Percentiles rank a stretch among this genome's conserved stretches.
phyloP scores from a whole-genome alignment of 2,113 vertebrate species.

The Sylvietta virens region DNA sequence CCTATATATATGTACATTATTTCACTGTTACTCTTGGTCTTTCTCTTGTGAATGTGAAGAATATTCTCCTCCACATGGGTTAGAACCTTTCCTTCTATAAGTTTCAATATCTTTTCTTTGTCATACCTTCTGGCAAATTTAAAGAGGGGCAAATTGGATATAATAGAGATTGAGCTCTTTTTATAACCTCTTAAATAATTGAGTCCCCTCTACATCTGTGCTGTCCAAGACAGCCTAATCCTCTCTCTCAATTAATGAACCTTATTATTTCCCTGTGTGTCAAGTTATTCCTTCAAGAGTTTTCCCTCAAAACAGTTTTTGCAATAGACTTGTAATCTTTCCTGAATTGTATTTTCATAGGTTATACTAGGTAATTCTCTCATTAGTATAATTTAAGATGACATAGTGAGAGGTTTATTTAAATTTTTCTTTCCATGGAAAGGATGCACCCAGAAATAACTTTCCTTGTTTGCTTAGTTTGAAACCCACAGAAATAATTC shows the following conservation, averaged over 20 bases:
- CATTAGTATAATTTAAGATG: not conserved
- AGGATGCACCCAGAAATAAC: not conserved
- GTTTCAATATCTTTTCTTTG: conserved; percentile 20
- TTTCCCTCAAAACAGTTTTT: not conserved
- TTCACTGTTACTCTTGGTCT: not conserved
- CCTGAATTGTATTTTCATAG: not conserved
- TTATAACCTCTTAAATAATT: conserved; percentile 64
- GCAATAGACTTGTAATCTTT: not conserved
- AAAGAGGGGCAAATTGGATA: conserved; percentile 32
- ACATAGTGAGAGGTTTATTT: not conserved
- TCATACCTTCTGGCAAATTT: conserved; percentile 21
- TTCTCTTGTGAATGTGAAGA: not conserved
- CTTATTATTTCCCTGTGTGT: not conserved
- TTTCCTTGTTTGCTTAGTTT: not conserved
- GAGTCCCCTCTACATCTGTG: conserved; percentile 1
- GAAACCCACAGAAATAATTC: not conserved
- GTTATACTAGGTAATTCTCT: not conserved
- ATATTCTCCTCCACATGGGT: not conserved
- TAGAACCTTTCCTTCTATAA: conserved; percentile 1
- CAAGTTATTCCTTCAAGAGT: conserved; percentile 2
- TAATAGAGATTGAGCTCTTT: conserved; percentile 45
- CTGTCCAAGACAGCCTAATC: conserved; percentile 9
- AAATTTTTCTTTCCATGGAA: not conserved
- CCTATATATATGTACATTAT: not conserved
- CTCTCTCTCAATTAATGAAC: not conserved